Conservation (phyloP, 2,888 invertebrate genomes). For the Nephrotoma flavescens region DNA sequence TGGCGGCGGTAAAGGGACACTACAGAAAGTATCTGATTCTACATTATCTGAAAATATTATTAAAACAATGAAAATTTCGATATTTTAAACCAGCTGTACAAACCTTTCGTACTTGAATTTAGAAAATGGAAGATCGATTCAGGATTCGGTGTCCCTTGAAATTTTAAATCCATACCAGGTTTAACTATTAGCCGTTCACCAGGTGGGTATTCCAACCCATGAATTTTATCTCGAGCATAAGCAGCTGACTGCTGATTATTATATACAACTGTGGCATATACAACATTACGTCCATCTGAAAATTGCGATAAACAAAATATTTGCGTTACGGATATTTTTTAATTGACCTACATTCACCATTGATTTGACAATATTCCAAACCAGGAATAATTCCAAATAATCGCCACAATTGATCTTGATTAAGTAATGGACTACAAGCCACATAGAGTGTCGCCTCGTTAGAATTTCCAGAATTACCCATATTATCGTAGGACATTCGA, state of each 20-base stretch:
- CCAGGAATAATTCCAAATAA: constrained; percentile 80
- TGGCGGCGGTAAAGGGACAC: constrained; percentile 52
- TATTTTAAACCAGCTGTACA: not conserved
- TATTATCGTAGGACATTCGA: not conserved
- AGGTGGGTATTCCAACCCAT: constrained; percentile 85
- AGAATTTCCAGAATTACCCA: not conserved
- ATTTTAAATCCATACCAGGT: constrained; percentile 23
- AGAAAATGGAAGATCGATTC: constrained; percentile 6
- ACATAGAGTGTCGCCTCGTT: constrained; percentile 31
- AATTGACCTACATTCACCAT: constrained; percentile 25
- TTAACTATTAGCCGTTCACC: constrained; percentile 57
- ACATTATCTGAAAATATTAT: not conserved
- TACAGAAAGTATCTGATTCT: constrained; percentile 36
- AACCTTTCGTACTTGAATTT: not conserved
- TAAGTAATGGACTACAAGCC: constrained; percentile 51
- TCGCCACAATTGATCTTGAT: constrained; percentile 63
- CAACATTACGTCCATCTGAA: constrained; percentile 27
- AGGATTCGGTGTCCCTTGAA: not conserved
- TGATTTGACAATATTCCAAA: constrained; percentile 44
- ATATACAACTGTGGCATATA: constrained; percentile 52
- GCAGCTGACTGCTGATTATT: constrained; percentile 51
- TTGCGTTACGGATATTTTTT: not conserved
- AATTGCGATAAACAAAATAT: not conserved
- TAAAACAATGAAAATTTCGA: not conserved
- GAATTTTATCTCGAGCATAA: constrained; percentile 59